These are phyloP conservation scores for Paramormyrops kingsleyae DNA, from an alignment of 2,113 vertebrate species.

Conservation along the genomic window DNA sequence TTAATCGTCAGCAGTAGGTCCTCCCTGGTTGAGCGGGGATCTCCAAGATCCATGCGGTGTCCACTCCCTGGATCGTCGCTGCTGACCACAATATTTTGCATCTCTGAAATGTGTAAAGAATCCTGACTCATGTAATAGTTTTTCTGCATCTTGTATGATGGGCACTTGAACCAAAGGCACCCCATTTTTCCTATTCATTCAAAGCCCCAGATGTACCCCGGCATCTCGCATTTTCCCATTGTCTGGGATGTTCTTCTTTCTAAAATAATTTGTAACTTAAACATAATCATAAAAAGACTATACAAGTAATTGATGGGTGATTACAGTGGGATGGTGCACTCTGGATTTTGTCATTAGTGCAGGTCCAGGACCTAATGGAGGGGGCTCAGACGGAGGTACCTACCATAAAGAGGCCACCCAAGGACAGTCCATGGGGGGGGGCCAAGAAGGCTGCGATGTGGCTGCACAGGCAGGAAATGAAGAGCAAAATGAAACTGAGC, in stretches of 20 bases:
- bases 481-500: constrained; percentile 46
- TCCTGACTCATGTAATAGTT: neutral
- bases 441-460: constrained; percentile 45
- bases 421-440: constrained; percentile 32
- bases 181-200: neutral
- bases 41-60: no score
- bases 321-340: neutral
- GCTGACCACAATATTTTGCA: neutral
- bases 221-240: neutral
- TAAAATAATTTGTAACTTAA: neutral
- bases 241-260: neutral
- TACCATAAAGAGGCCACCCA: constrained; percentile 34
- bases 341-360: constrained; percentile 34
- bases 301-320: neutral
- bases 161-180: neutral
- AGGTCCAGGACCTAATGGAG: constrained; percentile 32
- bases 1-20: no score
- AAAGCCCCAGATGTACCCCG: neutral
- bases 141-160: neutral
- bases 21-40: no score
- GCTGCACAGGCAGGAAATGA: constrained; percentile 36
- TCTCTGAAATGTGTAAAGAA: neutral
- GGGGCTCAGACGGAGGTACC: constrained; percentile 41
- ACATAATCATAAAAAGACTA: neutral
- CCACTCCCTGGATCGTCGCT: no score